A percentile compares a stretch with the other conserved stretches of the same genome.
Conservation (phyloP, 2,797 vertebrate species). For the Centroberyx gerrardi region DNA sequence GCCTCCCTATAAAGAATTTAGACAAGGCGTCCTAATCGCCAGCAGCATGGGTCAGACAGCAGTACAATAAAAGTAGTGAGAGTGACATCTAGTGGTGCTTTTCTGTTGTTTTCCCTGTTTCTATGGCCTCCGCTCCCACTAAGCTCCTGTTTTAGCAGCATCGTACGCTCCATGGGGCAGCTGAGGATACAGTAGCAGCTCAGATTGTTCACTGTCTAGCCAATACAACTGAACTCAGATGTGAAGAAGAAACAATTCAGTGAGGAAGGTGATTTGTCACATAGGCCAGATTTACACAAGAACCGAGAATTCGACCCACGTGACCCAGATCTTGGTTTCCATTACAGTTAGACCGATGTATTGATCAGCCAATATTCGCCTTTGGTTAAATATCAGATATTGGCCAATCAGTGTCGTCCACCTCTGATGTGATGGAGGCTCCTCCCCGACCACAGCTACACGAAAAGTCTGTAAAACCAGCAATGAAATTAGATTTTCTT, state of each 20-base stretch:
- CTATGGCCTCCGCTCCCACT: conserved; percentile 3
- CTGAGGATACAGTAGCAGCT: neutral
- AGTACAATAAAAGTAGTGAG: conserved; percentile 56
- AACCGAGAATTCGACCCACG: neutral
- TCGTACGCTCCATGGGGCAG: neutral
- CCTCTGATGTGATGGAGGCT: too few species aligned
- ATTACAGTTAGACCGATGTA: too few species aligned
- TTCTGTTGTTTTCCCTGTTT: neutral
- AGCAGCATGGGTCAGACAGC: conserved; percentile 29
- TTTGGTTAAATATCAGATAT: too few species aligned
- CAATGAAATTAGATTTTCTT: too few species aligned
- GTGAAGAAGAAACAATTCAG: neutral
- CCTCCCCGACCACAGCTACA: too few species aligned
- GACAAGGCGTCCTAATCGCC: conserved; percentile 4
- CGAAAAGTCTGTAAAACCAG: too few species aligned
- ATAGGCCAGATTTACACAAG: conserved; percentile 20
- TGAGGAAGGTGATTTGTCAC: conserved; percentile 5
- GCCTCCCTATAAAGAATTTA: conserved; percentile 12
- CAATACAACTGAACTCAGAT: neutral
- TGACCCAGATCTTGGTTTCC: too few species aligned
- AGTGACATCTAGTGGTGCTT: conserved; percentile 78
- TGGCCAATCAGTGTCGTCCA: too few species aligned
- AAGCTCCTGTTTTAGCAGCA: neutral
- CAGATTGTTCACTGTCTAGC: neutral
- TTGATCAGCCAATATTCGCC: too few species aligned